These are phyloP conservation scores for Sphaerodactylus townsendi DNA, from an alignment of 2,113 vertebrate species.

Conservation along the genomic window DNA sequence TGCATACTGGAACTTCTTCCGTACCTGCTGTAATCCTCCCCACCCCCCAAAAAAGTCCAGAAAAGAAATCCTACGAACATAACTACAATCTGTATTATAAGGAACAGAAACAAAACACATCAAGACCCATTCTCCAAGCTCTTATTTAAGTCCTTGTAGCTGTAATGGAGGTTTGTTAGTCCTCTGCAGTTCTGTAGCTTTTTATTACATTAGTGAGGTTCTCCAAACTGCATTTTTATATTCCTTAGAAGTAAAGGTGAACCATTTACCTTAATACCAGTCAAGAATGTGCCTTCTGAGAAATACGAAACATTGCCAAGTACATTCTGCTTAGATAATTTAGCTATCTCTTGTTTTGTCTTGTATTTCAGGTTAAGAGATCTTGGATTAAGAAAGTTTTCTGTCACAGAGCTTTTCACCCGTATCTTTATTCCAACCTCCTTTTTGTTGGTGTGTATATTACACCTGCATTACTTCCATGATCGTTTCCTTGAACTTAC, in stretches of 20 bases:
- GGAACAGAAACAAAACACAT: neutral
- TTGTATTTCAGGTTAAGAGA: constrained; percentile 80
- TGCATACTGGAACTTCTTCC: neutral
- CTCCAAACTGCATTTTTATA: neutral
- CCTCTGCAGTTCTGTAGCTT: neutral
- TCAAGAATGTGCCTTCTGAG: neutral
- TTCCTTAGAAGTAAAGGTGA: neutral
- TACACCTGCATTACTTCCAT: constrained; percentile 98
- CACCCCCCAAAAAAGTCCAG: neutral
- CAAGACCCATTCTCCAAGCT: neutral
- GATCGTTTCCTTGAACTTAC: constrained; percentile 93
- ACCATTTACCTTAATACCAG: neutral
- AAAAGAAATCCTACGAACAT: neutral
- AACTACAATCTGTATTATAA: neutral
- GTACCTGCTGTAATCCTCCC: neutral
- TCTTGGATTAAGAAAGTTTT: constrained; percentile 86
- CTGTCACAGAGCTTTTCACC: constrained; percentile 82
- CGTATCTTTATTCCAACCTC: constrained; percentile 95
- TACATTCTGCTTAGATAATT: neutral
- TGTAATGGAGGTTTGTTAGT: neutral
- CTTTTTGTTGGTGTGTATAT: constrained; percentile 92
- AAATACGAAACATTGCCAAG: neutral
- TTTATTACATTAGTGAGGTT: neutral
- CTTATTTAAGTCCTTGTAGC: neutral
- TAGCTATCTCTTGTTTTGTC: neutral